Evolutionary conservation across 2,113 vertebrate species (phyloP).

Genomic region (Regulus satrapa): DNA sequence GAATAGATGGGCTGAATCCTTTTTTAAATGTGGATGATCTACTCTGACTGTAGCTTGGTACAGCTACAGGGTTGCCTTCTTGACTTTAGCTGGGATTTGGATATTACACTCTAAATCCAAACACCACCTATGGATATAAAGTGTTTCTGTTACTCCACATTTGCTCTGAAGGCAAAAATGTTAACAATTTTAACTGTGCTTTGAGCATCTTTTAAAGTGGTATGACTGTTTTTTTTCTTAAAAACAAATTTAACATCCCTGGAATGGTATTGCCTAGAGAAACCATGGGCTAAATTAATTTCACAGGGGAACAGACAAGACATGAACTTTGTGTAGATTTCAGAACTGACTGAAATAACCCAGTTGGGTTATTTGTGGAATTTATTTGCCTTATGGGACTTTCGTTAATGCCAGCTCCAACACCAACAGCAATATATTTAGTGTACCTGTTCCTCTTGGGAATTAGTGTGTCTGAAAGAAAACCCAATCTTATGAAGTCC

Average conservation of each 20-base stretch:
- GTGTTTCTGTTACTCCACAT: not conserved
- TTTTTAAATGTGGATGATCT: not conserved
- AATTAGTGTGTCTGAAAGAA: not conserved
- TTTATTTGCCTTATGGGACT: not conserved
- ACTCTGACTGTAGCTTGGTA: not conserved
- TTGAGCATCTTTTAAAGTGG: not conserved
- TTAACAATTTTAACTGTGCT: not conserved
- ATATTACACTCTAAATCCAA: not conserved
- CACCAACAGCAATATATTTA: not conserved
- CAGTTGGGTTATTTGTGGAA: not conserved
- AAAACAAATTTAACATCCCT: not conserved
- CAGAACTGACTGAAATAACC: not conserved
- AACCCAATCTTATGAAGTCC: not conserved
- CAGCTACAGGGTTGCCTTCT: not conserved
- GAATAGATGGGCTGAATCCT: not conserved
- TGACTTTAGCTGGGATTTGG: not conserved
- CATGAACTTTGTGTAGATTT: not conserved
- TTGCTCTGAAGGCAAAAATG: not conserved
- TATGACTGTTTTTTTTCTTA: not conserved
- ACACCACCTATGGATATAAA: not conserved
- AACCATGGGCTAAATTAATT: not conserved
- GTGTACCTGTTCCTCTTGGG: not conserved
- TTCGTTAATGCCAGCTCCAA: not conserved
- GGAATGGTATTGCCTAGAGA: not conserved
- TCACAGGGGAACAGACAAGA: not conserved